phyloP scores from a whole-genome alignment of 2,113 vertebrate species.

The Macroglossus sobrinus region DNA sequence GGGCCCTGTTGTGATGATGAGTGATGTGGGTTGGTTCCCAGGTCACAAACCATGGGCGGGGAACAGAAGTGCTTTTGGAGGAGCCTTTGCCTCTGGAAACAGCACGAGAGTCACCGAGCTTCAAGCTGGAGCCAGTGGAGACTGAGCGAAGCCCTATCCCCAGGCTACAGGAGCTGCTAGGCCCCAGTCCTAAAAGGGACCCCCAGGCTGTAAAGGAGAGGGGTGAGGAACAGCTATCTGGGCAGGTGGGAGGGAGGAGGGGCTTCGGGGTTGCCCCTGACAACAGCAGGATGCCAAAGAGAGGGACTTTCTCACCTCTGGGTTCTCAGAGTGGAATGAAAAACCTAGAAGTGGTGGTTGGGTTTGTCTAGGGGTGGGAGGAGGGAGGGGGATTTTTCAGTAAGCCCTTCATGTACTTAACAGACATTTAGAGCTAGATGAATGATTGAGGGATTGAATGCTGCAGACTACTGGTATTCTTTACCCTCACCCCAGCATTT shows the following conservation, averaged over 20 bases:
- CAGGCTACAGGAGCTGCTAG: conserved; percentile 76
- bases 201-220: conserved; percentile 76
- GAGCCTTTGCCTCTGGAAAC: conserved; percentile 74
- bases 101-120: conserved; percentile 73
- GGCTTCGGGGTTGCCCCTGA: conserved; percentile 26
- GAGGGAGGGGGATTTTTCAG: neutral
- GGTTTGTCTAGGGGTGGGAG: neutral
- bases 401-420: neutral
- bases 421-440: neutral
- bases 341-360: neutral
- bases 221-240: conserved; percentile 75
- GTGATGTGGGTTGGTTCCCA: conserved; percentile 77
- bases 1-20: conserved; percentile 62
- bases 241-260: conserved; percentile 60
- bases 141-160: conserved; percentile 74
- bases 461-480: neutral
- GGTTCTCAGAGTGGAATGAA: neutral
- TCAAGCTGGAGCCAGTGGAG: conserved; percentile 76
- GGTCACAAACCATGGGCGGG: conserved; percentile 76
- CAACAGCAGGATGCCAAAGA: neutral
- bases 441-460: neutral
- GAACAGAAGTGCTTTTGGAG: conserved; percentile 74
- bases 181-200: conserved; percentile 72
- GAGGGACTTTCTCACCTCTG: neutral
- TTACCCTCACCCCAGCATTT: neutral